Base-by-base conservation (phyloP, 1,140 invertebrate species). In the Drosophila bocqueti region DNA sequence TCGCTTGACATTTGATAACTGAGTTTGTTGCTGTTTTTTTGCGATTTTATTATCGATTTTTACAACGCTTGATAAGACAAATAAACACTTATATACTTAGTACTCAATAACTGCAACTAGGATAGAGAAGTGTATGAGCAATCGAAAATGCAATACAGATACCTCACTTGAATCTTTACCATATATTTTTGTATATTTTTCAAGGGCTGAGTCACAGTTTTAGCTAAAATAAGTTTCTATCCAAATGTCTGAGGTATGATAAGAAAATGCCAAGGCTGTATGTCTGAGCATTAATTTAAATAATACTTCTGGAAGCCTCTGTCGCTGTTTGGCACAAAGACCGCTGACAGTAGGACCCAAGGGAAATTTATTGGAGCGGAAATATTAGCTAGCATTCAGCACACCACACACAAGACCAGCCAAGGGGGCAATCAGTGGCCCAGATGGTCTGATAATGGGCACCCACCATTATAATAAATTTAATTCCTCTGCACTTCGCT, bases 401-500 rank as follows among this genome's bases (percentile, higher is more conserved):
- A 67, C 36, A 36, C 34, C 4, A 31, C 36, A 13, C 11, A 75
- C 16, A 40, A 18, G 7, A 13, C 4, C 10, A 26, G 21, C 21
- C 16, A 21, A 46, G 26, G 21, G 29, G 40, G 49, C 40, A 60
- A 52, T 55, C 55, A 36, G 24, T 34, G 43, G 31, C 47, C 40
- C 55, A 81, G 57, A 72, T 52, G 71, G 63, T 60, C 63, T 46
- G 43, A 62, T 76, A 57, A 60, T 50, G 31, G 58, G 29, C 49
- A 78, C 75, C 64, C 75, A 86, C 84, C 66, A 89, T 83, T 79
- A 60, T 80, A 55, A 43, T 42, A 43, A 42, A 63, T 76, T 68
- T 66, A 36, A 54, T 63, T 43, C 67, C 76, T 60, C 29, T 64
- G 52, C 34, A 36, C 15, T n/a, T 66, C 31, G 68, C 71, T 76